A percentile compares a stretch with the other conserved stretches of the same genome.
These are phyloP conservation scores for Lepus americanus DNA, from an alignment of 2,113 vertebrate species.

Conservation along the genomic window DNA sequence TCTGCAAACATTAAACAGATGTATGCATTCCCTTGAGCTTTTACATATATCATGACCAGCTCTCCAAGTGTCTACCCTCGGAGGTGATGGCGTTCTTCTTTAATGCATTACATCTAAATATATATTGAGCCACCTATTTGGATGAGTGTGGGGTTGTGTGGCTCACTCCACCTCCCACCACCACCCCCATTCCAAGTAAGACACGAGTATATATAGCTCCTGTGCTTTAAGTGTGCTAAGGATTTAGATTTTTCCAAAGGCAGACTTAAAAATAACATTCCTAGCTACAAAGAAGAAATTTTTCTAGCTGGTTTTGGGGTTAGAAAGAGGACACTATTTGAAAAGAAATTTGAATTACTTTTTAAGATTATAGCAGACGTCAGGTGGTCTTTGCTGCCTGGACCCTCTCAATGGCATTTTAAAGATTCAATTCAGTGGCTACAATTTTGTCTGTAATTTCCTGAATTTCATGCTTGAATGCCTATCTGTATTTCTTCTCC, in stretches of 20 bases:
- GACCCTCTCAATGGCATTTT: slow-evolving; percentile 40
- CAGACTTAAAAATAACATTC: neutral
- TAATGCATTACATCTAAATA: slow-evolving; percentile 24
- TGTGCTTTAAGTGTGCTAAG: slow-evolving; percentile 43
- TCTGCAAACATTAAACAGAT: slow-evolving; percentile 80
- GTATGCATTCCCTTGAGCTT: slow-evolving; percentile 74
- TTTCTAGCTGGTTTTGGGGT: slow-evolving; percentile 2
- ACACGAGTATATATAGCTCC: neutral
- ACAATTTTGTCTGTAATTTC: neutral
- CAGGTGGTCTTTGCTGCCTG: slow-evolving; percentile 27
- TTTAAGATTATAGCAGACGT: slow-evolving; percentile 6
- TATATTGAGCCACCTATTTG: slow-evolving; percentile 47
- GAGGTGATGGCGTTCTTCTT: slow-evolving; percentile 38
- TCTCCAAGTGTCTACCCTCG: slow-evolving; percentile 56
- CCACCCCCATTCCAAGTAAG: neutral
- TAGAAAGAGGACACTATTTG: neutral
- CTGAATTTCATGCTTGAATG: slow-evolving; percentile 46
- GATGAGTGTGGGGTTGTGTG: slow-evolving; percentile 39
- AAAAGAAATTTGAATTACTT: slow-evolving; percentile 53
- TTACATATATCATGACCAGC: slow-evolving; percentile 64
- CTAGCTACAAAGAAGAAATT: slow-evolving; percentile 28
- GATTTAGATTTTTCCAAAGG: neutral
- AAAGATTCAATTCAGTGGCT: slow-evolving; percentile 44
- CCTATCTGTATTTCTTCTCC: slow-evolving; percentile 41
- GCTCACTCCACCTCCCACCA: too few species aligned